Evolutionary conservation across 2,113 vertebrate species (phyloP), one percentile per base, ranked within the genome.

Genomic region (Alces alces): DNA sequence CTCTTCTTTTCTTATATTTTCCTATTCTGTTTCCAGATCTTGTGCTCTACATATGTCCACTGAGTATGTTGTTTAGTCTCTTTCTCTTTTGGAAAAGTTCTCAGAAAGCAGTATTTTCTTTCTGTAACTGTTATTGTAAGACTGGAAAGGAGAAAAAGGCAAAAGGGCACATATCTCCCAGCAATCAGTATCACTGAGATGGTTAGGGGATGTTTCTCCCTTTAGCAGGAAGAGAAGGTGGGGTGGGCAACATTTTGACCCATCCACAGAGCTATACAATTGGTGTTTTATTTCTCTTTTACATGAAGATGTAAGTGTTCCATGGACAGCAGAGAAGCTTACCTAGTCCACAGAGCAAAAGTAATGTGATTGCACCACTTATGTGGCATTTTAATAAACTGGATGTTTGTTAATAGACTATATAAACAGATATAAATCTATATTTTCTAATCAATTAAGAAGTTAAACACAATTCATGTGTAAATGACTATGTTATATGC

Each of bases 401-500:
- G 16, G 23, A 8, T 66, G 28, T 97, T 97, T 94, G 79, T 97
- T 96, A 94, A 93, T 60, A 83, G 16, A 89, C 78, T 93, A 57
- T 66, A 87, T 87, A 96, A 98, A 91, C 39, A 96, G 64, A 95
- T 39, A 80, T 52, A 96, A 98, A 97, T 94, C 94, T 86, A 39
- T 93, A 93, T 93, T 94, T 97, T 95, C 89, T 89, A 95, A 98
- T 91, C 43, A 78, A 95, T 97, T 97, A 95, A 95, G 60, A 84
- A 97, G 97, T 98, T 98, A 98, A 98, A 91, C 79, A 87, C 91
- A 94, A 94, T 93, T 96, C 82, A 95, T 96, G 78, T 93, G 61
- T 95, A 97, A 97, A 97, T 97, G 70, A 89, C 73, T 60, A 66
- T 86, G 96, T 96, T 73, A 87, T 95, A 95, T 86, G 91, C 57